Evolutionary conservation across 2,113 vertebrate genomes (phyloP).

Genomic region (Vimba vimba): DNA sequence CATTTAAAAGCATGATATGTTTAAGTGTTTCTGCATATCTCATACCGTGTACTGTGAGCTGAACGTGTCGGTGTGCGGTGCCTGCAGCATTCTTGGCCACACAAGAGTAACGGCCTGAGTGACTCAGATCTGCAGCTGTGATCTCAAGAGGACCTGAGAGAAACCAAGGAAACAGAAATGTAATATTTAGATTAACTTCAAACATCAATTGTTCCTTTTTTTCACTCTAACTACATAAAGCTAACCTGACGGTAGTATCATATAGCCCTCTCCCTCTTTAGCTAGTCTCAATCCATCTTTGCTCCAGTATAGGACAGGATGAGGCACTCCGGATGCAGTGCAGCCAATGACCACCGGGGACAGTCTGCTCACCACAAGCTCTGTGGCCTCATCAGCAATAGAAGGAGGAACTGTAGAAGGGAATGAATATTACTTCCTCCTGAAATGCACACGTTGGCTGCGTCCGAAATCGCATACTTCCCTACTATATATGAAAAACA

Average conservation of each 20-base stretch:
- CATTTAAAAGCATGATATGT: not conserved
- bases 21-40: not conserved
- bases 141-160: slow-evolving; percentile 88
- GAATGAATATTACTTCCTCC: not conserved
- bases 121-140: slow-evolving; percentile 77
- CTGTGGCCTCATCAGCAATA: slow-evolving; percentile 90
- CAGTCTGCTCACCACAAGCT: slow-evolving; percentile 85
- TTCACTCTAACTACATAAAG: not conserved
- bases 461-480: too few relatives aligned
- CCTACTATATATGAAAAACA: too few relatives aligned
- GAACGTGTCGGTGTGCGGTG: slow-evolving; percentile 82
- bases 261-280: slow-evolving; percentile 81
- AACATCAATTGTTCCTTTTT: not conserved
- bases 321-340: slow-evolving; percentile 86
- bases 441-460: not conserved
- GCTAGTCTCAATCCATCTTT: slow-evolving; percentile 85
- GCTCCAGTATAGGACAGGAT: slow-evolving; percentile 86
- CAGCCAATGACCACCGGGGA: slow-evolving; percentile 87
- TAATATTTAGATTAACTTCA: not conserved
- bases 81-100: slow-evolving; percentile 86
- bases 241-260: slow-evolving; percentile 87
- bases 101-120: slow-evolving; percentile 87
- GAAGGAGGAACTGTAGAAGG: slow-evolving; percentile 87
- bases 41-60: slow-evolving; percentile 89
- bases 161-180: not conserved